Base-by-base conservation (phyloP, 2,888 invertebrate genomes). In the Pristionchus maxplancki region DNA sequence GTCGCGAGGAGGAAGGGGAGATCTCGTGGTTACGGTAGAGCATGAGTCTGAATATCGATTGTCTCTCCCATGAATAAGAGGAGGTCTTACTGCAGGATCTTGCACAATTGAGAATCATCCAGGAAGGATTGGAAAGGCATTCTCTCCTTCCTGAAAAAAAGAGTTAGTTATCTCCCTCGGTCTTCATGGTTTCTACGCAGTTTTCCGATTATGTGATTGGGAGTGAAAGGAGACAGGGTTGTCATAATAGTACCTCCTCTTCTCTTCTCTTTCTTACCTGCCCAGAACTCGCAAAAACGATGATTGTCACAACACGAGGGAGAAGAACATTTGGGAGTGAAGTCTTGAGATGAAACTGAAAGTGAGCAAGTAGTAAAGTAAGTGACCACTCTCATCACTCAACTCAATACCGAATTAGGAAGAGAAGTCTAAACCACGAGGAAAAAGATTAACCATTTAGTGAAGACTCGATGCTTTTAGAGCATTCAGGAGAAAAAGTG, bases 51-150 rank as follows among this genome's bases (percentile, higher is more conserved):
- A 82, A 34, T 74, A 50, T 82, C 50, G 34, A 50, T 82, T 50
- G 28, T 17, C 1, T 28, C 13, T 37, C 78, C 17, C 13, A n/a
- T 82, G 24, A n/a, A 81, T 74, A 44, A 13, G 44, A 48, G 48
- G 9, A 15, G 44, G 31, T 11, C 44, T 48, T n/a, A 86, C 86
- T 64, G 74, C 87, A 86, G 24, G 86, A 64, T 28, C 64, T 37
- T 17, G 67, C 67, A 88, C 94, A 94, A 83, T 94, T 90, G 85
- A 87, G 86, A 6, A 87, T 88, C 94, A 94, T 94, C 91, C 92
- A 94, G 48, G 88, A 85, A 9, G 93, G 92, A 89, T 94, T 94
- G n/a, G 78, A 67, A 13, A 86, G 88, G 82, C 94, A 94, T 89
- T 94, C 94, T n/a, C 86, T 31, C 48, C 28, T 64, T 15, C 86